Evolutionary conservation across 2,113 vertebrate species (phyloP), one percentile per base, ranked within the genome.

Genomic region (Todiramphus chloris): DNA sequence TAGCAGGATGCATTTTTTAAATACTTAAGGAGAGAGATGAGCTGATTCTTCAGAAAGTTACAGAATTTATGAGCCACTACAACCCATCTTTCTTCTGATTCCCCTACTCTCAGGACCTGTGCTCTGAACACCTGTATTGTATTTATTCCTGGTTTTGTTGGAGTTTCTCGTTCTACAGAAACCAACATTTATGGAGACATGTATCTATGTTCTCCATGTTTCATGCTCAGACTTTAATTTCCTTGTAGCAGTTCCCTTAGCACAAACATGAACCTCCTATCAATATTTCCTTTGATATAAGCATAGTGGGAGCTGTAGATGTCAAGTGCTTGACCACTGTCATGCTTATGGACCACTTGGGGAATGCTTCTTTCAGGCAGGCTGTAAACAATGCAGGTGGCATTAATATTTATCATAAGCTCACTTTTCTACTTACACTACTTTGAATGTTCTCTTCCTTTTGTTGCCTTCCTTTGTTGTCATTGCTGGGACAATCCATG

Each of bases 281-380:
- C 76, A n/a, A 87, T 62, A 80, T 80, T 56, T 94, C 55, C 44
- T 91, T 37, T 67, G 68, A 64, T 60, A 53, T 67, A 91, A 96
- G 94, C 10, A 7, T 13, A 53, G 33, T 50, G 30, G 77, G 94
- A 92, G 74, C 80, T 96, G 78, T 83, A 94, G 82, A 94, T 53
- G 17, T 72, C 46, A 64, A 64, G 73, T 43, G 55, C 19, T 88
- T 3, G 5, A 69, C 79, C 18, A 75, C 53, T 91, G 46, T 30
- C 23, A 19, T 53, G 90, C 48, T 97, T 89, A 95, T 53, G 72
- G 91, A 72, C 60, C 64, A 50, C 83, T 96, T 44, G 43, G 21
- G 79, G 88, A 89, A 97, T 96, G 23, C 51, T 89, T 88, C 91
- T 85, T 93, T 83, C 83, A 96, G 87, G 87, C 90, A 94, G 85